These are phyloP conservation scores for Stenodera caucasica DNA, from an alignment of 2,888 invertebrate genomes.

Conservation along the genomic window DNA sequence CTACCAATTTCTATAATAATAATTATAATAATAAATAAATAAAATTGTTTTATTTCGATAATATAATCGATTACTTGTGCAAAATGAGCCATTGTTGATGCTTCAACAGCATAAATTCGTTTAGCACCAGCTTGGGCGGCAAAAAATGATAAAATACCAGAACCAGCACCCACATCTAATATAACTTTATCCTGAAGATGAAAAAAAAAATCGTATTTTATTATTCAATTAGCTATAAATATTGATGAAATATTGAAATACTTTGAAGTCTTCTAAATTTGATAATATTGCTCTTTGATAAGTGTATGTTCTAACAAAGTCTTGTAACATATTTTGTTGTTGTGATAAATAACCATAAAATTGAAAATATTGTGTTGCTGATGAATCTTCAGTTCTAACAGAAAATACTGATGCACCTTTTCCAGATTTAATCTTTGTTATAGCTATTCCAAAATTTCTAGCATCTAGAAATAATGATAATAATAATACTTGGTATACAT, in stretches of 20 bases:
- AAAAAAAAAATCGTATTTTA: not conserved
- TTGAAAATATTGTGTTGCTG: slow-evolving; percentile 98
- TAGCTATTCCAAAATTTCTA: slow-evolving; percentile 72
- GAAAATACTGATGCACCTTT: slow-evolving; percentile 84
- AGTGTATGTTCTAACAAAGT: slow-evolving; percentile 96
- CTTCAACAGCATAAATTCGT: slow-evolving; percentile 98
- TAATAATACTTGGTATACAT: not conserved
- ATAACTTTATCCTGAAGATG: slow-evolving; percentile 76
- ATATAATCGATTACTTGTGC: slow-evolving; percentile 64
- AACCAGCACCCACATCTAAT: slow-evolving; percentile 97
- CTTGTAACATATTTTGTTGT: slow-evolving; percentile 99
- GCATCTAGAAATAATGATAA: slow-evolving; percentile 60
- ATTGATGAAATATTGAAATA: too few species aligned
- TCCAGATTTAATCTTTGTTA: slow-evolving; percentile 73
- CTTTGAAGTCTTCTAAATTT: slow-evolving; percentile 87
- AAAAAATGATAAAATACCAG: slow-evolving; percentile 97
- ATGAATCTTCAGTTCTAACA: slow-evolving; percentile 95
- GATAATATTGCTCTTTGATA: slow-evolving; percentile 96
- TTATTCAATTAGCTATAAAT: slow-evolving; percentile 29
- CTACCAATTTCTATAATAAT: slow-evolving; percentile 72
- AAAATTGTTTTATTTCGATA: too few species aligned
- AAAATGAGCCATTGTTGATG: slow-evolving; percentile 97
- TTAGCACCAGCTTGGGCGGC: slow-evolving; percentile 97
- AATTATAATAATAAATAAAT: too few species aligned
- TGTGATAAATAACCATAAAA: slow-evolving; percentile 99